These are phyloP conservation scores for Anthoscopus minutus DNA, from an alignment of 2,113 vertebrate genomes.

Conservation along the genomic window DNA sequence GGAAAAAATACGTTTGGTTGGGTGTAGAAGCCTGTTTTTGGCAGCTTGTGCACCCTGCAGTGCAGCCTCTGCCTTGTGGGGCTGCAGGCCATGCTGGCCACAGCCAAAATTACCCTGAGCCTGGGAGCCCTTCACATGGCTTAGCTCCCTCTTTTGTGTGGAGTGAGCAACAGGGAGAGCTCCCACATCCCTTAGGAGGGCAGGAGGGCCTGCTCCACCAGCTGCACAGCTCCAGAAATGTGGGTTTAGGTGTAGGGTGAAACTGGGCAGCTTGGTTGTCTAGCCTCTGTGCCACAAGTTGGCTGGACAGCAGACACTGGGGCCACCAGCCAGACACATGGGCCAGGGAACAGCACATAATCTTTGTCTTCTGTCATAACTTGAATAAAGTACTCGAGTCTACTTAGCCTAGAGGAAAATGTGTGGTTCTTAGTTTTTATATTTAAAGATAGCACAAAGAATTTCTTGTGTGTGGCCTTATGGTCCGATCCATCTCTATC, in stretches of 20 bases:
- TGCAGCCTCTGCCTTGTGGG: neutral
- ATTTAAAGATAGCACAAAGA: neutral
- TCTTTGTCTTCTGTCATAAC: neutral
- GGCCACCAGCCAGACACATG: neutral
- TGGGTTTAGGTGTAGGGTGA: neutral
- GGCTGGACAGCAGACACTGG: neutral
- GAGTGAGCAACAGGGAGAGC: neutral
- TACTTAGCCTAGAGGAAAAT: neutral
- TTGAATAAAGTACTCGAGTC: neutral
- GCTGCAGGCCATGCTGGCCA: neutral
- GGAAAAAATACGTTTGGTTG: neutral
- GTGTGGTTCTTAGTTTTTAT: neutral
- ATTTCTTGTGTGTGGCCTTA: neutral
- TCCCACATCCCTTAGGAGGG: fast-evolving
- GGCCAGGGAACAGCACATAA: neutral
- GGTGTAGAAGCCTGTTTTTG: neutral
- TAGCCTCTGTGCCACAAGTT: fast-evolving
- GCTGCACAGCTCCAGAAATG: neutral
- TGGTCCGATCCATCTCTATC: neutral
- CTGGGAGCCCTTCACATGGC: fast-evolving
- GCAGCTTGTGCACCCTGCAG: neutral
- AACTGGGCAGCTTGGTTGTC: neutral
- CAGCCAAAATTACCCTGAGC: neutral
- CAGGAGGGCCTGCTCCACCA: neutral
- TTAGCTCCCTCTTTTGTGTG: fast-evolving